Conservation (phyloP, 2,797 vertebrate genomes). For the Hylomyscus alleni region DNA sequence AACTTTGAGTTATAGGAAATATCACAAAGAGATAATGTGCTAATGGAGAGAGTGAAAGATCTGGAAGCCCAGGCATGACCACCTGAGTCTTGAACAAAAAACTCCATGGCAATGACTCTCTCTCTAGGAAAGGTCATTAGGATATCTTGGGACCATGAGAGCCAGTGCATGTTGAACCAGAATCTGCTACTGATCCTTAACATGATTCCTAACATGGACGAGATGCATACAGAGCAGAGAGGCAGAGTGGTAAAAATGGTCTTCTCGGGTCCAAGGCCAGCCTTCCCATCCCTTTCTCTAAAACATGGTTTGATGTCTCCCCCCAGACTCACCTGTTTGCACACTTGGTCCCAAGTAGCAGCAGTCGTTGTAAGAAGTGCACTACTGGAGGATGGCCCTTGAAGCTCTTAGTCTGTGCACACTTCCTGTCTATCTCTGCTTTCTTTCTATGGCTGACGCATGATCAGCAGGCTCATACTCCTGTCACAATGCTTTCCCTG, state of each 20-base stretch:
- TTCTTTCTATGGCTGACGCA: neutral
- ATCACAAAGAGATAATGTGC: neutral
- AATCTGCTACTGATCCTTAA: neutral
- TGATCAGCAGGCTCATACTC: neutral
- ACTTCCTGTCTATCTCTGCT: neutral
- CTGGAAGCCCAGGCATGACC: neutral
- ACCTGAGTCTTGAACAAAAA: neutral
- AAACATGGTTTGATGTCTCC: neutral
- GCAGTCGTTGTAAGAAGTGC: neutral
- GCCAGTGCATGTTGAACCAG: neutral
- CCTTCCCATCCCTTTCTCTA: neutral
- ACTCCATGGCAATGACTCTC: neutral
- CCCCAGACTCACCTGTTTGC: neutral
- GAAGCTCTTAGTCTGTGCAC: neutral
- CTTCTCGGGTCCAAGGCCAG: neutral
- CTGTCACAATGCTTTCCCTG: too few species aligned
- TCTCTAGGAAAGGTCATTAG: neutral
- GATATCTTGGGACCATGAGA: neutral
- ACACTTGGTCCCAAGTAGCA: neutral
- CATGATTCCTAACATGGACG: neutral
- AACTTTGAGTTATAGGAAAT: neutral
- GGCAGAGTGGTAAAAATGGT: neutral
- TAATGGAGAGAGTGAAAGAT: neutral
- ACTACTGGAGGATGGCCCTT: neutral
- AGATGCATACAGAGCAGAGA: neutral